Evolutionary conservation across 2,797 vertebrate genomes (phyloP).

Genomic region (Sebastes trivittatus): DNA sequence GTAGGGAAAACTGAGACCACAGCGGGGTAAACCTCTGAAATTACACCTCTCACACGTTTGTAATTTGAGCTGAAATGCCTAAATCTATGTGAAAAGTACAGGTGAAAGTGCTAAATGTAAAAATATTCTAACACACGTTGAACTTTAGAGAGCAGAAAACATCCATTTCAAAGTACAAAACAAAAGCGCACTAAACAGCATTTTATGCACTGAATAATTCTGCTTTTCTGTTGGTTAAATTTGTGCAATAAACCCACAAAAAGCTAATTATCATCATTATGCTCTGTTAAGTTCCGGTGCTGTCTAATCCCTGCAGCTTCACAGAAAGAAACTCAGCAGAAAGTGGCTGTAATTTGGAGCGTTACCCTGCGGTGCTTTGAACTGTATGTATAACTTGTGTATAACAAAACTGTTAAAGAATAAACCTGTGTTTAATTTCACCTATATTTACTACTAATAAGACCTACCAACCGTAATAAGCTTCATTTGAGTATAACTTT

Average conservation of each 20-base stretch:
- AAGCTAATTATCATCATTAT: neutral
- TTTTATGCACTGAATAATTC: slow-evolving; percentile 40
- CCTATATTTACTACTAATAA: slow-evolving; percentile 78
- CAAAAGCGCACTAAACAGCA: neutral
- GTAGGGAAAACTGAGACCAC: slow-evolving; percentile 85
- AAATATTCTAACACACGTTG: neutral
- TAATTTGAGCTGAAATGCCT: neutral
- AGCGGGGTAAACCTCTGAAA: slow-evolving; percentile 37
- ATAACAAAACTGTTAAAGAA: slow-evolving; percentile 82
- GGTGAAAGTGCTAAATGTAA: neutral
- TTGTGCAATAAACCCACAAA: neutral
- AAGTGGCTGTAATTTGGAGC: slow-evolving; percentile 25
- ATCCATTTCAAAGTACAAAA: neutral
- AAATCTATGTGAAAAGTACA: neutral
- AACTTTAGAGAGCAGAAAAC: neutral
- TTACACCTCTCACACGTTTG: neutral
- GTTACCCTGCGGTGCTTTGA: slow-evolving; percentile 83
- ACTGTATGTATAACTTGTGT: slow-evolving; percentile 86
- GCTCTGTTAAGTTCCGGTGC: neutral
- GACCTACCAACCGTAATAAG: slow-evolving; percentile 78
- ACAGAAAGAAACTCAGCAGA: neutral
- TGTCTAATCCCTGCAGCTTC: slow-evolving; percentile 37
- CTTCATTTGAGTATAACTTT: slow-evolving; percentile 76
- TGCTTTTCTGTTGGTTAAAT: slow-evolving; percentile 5
- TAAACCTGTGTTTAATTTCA: slow-evolving; percentile 82